Evolutionary conservation across 1,140 invertebrate species (phyloP).

Genomic region (Papilio polyxenes): DNA sequence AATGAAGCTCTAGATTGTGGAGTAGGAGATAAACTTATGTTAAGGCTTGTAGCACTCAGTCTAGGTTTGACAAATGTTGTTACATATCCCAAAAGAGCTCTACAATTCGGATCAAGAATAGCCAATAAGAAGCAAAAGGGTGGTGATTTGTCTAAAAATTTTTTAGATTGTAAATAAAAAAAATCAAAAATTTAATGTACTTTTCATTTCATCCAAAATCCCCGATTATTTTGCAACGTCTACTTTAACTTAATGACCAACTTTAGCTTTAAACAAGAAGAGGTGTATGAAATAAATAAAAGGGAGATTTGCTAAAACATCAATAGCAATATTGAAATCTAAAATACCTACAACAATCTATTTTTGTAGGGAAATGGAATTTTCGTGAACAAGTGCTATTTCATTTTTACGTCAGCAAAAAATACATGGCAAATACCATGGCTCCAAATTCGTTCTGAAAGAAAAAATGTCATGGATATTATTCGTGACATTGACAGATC

Average conservation of each 20-base stretch:
- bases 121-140: slow-evolving; percentile 96
- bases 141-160: slow-evolving; percentile 84
- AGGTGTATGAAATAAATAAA: neutral
- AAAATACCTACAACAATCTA: too few relatives aligned
- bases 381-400: too few relatives aligned
- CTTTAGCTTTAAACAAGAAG: neutral
- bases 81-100: slow-evolving; percentile 92
- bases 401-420: too few relatives aligned
- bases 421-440: neutral
- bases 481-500: neutral
- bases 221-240: neutral
- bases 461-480: neutral
- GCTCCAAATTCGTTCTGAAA: too few relatives aligned
- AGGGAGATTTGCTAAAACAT: too few relatives aligned
- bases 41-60: slow-evolving; percentile 89
- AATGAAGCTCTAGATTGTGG: slow-evolving; percentile 85
- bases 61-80: slow-evolving; percentile 86
- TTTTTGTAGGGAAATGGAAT: too few relatives aligned
- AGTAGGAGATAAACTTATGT: slow-evolving; percentile 95
- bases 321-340: too few relatives aligned
- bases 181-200: neutral
- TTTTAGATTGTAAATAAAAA: slow-evolving; percentile 48
- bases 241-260: neutral
- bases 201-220: slow-evolving; percentile 40
- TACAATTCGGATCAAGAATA: slow-evolving; percentile 99